A percentile compares a stretch with the other conserved stretches of the same genome.
Conservation (phyloP, 2,888 invertebrate species). For the Muschampia plurimacula region DNA sequence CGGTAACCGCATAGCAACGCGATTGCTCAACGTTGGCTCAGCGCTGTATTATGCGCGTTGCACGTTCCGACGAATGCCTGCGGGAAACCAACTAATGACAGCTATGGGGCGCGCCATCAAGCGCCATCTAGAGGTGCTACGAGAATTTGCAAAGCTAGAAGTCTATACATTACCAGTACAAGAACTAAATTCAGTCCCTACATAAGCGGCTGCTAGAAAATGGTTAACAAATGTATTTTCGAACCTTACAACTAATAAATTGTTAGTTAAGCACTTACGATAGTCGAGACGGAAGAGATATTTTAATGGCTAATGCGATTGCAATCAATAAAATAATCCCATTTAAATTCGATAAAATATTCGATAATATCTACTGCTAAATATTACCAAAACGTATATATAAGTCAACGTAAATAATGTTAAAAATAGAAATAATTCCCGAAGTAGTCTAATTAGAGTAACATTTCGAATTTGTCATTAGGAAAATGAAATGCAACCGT, state of each 20-base stretch:
- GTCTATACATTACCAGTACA: not conserved
- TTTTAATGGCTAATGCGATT: no score
- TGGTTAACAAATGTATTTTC: no score
- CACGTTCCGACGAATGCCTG: constrained; percentile 13
- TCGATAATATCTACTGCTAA: no score
- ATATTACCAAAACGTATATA: no score
- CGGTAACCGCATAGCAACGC: constrained; percentile 2
- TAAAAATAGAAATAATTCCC: no score
- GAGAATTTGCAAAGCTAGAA: not conserved
- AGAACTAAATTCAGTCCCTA: not conserved
- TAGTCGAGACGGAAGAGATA: no score
- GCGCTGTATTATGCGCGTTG: not conserved
- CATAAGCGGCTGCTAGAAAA: no score
- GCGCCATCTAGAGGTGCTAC: not conserved
- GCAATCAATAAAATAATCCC: no score
- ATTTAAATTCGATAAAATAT: no score
- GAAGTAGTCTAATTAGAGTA: not conserved
- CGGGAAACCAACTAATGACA: not conserved
- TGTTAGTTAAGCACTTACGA: no score
- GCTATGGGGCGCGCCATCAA: not conserved
- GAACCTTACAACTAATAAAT: no score
- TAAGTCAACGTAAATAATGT: no score
- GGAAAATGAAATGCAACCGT: not conserved
- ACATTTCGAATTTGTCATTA: not conserved
- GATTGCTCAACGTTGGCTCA: not conserved